These are phyloP conservation scores for Oikopleura dioica DNA, from an alignment of 23 tunicate genomes.

Conservation along the genomic window DNA sequence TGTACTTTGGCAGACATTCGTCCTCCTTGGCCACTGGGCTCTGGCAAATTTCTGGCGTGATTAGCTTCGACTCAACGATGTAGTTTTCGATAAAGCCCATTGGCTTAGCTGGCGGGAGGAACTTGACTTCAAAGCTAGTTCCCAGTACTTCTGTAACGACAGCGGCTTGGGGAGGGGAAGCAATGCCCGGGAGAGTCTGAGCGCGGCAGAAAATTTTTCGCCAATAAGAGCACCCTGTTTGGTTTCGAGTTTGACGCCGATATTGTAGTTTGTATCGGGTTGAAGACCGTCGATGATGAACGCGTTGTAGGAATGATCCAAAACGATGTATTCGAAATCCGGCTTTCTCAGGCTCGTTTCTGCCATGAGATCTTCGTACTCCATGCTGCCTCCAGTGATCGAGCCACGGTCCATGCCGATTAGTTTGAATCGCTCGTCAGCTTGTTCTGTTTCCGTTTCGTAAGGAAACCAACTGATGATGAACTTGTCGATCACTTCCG, in stretches of 20 bases:
- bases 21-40: too few species aligned
- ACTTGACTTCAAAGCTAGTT: background rate
- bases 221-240: too few species aligned
- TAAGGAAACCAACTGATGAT: background rate
- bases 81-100: background rate
- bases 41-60: too few species aligned
- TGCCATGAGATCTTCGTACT: background rate
- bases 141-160: background rate
- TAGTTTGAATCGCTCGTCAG: background rate
- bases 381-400: background rate
- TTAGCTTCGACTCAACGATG: background rate
- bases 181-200: too few species aligned
- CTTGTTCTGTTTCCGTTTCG: background rate
- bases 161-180: background rate
- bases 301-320: background rate
- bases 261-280: slow-evolving; percentile 1
- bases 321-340: background rate
- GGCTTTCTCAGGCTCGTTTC: background rate
- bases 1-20: background rate
- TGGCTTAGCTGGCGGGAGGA: background rate
- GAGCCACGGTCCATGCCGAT: too few species aligned
- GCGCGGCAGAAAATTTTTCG: too few species aligned
- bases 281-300: background rate
- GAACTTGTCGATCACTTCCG: background rate
- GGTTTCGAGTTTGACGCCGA: background rate